These are phyloP conservation scores for Anaspis maculata DNA, from an alignment of 2,888 invertebrate genomes.

Conservation along the genomic window DNA sequence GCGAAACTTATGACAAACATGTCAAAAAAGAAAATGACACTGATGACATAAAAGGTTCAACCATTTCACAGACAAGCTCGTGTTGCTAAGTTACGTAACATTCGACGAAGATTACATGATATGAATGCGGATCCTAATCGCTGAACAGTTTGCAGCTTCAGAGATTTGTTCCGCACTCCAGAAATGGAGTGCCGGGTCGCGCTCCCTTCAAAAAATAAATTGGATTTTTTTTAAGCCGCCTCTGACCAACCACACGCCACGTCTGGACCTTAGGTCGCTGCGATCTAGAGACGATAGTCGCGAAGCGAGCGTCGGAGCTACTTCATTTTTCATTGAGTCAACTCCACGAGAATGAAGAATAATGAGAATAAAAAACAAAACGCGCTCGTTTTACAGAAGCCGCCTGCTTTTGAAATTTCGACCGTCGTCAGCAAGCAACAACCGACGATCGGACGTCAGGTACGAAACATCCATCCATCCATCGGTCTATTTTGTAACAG, in stretches of 20 bases:
- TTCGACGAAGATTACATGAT: too few relatives aligned
- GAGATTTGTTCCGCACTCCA: conserved; percentile 19
- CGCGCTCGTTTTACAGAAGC: conserved; percentile 15
- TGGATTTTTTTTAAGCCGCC: conserved; percentile 32
- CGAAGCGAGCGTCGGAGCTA: conserved; percentile 18
- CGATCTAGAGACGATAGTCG: conserved; percentile 12
- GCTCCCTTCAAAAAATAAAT: conserved; percentile 32
- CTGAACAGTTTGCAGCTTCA: too few relatives aligned
- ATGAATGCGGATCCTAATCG: too few relatives aligned
- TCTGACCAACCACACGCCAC: conserved; percentile 17
- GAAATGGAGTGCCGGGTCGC: conserved; percentile 6
- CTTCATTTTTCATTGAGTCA: conserved; percentile 39
- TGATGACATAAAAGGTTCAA: too few relatives aligned
- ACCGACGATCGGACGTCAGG: too few relatives aligned
- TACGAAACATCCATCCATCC: conserved; percentile 4
- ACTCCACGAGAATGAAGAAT: conserved; percentile 25
- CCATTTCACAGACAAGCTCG: too few relatives aligned
- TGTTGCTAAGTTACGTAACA: too few relatives aligned
- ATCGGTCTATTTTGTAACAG: conserved; percentile 8
- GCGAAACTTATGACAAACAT: too few relatives aligned
- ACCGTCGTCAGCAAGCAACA: too few relatives aligned
- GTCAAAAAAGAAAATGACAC: too few relatives aligned
- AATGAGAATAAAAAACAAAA: conserved; percentile 22
- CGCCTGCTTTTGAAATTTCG: conserved; percentile 14
- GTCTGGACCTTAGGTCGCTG: conserved; percentile 13